These are phyloP conservation scores for Oostethus manadensis DNA, from an alignment of 2,113 vertebrate genomes.

Conservation along the genomic window DNA sequence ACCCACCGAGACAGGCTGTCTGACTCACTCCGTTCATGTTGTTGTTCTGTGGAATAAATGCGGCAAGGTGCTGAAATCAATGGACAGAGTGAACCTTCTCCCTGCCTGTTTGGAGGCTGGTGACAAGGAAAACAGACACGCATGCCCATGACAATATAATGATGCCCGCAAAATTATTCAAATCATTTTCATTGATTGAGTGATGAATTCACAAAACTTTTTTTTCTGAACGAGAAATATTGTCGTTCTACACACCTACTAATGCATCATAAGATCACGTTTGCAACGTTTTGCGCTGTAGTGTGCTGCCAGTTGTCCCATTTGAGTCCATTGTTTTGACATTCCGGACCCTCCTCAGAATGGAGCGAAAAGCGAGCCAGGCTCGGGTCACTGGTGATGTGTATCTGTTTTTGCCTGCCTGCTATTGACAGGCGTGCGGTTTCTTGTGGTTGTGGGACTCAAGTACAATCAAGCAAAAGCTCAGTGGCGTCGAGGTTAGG, in stretches of 20 bases:
- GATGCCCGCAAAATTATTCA: too few relatives aligned
- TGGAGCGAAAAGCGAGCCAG: conserved; percentile 37
- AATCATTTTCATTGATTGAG: too few relatives aligned
- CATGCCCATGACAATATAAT: too few relatives aligned
- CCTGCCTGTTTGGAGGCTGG: too few relatives aligned
- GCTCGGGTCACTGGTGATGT: conserved; percentile 43
- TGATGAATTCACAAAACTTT: too few relatives aligned
- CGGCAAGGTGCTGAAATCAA: too few relatives aligned
- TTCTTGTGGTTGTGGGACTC: conserved; percentile 25
- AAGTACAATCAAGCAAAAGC: conserved; percentile 42
- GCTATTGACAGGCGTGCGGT: conserved; percentile 44
- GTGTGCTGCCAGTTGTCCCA: conserved; percentile 36
- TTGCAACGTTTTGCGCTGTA: conserved; percentile 40
- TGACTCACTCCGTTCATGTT: too few relatives aligned
- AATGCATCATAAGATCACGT: conserved; percentile 46
- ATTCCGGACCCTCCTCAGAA: conserved; percentile 24
- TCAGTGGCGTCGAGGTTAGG: conserved; percentile 31
- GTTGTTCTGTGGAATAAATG: too few relatives aligned
- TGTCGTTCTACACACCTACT: neutral
- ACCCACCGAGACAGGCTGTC: too few relatives aligned
- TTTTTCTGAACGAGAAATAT: too few relatives aligned
- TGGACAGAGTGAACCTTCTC: too few relatives aligned
- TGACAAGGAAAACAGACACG: too few relatives aligned
- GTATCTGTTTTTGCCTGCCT: conserved; percentile 46
- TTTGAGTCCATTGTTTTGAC: conserved; percentile 44